Conservation (phyloP, 2,888 invertebrate genomes). For the Brassicogethes aeneus region DNA sequence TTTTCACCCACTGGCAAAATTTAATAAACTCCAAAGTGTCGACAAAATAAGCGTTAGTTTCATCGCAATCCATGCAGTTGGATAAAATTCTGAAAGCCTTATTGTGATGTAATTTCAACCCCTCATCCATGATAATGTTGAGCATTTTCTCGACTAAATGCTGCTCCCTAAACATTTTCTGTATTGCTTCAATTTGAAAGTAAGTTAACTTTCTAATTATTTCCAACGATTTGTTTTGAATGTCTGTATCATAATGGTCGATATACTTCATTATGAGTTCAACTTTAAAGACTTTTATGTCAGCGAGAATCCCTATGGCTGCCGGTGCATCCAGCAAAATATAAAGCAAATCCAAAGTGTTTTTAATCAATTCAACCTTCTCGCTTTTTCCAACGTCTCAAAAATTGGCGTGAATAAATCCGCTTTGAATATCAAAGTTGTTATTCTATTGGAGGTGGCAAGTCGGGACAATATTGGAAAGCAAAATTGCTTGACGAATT, state of each 20-base stretch:
- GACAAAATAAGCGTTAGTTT: slow-evolving; percentile 25
- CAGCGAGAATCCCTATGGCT: slow-evolving; percentile 19
- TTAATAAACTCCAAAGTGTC: slow-evolving; percentile 28
- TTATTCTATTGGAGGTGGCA: slow-evolving; percentile 21
- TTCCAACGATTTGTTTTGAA: slow-evolving; percentile 17
- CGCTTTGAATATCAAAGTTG: slow-evolving; percentile 20
- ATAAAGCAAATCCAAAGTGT: slow-evolving; percentile 22
- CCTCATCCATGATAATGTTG: slow-evolving; percentile 21
- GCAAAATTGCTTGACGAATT: slow-evolving; percentile 23
- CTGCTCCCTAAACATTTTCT: slow-evolving; percentile 18
- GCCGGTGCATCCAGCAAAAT: slow-evolving; percentile 22
- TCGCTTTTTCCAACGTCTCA: slow-evolving; percentile 19
- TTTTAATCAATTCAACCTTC: slow-evolving; percentile 17
- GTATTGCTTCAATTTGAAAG: slow-evolving; percentile 22
- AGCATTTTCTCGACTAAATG: slow-evolving; percentile 26
- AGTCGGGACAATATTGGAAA: slow-evolving; percentile 23
- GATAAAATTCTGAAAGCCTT: slow-evolving; percentile 23
- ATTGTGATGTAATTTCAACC: slow-evolving; percentile 11
- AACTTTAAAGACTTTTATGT: slow-evolving; percentile 20
- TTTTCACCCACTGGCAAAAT: slow-evolving; percentile 28
- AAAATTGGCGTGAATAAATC: slow-evolving; percentile 25
- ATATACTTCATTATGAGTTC: slow-evolving; percentile 19
- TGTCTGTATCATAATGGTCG: slow-evolving; percentile 13
- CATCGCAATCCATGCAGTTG: slow-evolving; percentile 25
- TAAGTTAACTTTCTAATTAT: slow-evolving; percentile 23